Conservation (phyloP, 2,113 vertebrate genomes). For the Pseudonaja textilis region DNA sequence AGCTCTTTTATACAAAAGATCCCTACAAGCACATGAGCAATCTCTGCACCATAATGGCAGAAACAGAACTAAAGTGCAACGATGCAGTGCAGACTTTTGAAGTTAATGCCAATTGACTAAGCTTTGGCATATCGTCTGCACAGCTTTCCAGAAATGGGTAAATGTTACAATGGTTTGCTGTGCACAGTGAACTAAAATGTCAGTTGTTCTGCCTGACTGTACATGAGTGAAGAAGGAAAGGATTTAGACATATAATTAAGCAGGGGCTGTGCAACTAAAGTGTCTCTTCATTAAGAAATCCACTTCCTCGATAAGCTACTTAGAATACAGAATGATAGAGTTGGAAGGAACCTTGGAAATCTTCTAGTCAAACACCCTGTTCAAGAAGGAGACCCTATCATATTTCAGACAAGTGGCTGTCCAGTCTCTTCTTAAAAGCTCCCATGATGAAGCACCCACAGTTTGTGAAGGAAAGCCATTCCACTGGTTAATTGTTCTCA, state of each 20-base stretch:
- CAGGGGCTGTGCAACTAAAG: neutral
- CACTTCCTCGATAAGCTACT: neutral
- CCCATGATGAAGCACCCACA: too few species aligned
- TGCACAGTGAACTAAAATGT: conserved; percentile 33
- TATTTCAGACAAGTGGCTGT: too few species aligned
- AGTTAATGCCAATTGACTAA: conserved; percentile 49
- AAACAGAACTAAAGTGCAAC: conserved; percentile 60
- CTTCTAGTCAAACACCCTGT: too few species aligned
- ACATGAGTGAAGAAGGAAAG: neutral
- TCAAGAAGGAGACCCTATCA: too few species aligned
- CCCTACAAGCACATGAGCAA: conserved; percentile 53
- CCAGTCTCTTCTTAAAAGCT: too few species aligned
- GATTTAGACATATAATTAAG: neutral
- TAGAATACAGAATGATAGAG: too few species aligned
- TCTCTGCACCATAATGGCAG: conserved; percentile 50
- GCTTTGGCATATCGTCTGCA: conserved; percentile 38
- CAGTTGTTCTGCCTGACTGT: conserved; percentile 27
- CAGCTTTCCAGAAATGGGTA: conserved; percentile 48
- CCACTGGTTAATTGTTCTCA: too few species aligned
- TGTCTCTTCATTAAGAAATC: neutral
- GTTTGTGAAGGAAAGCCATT: too few species aligned
- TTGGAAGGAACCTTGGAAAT: too few species aligned
- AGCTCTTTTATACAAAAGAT: conserved; percentile 58
- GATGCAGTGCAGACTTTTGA: conserved; percentile 52
- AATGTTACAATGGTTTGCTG: conserved; percentile 34